Evolutionary conservation across 2,888 invertebrate genomes (phyloP).

Genomic region (Deladenus siricidicola): DNA sequence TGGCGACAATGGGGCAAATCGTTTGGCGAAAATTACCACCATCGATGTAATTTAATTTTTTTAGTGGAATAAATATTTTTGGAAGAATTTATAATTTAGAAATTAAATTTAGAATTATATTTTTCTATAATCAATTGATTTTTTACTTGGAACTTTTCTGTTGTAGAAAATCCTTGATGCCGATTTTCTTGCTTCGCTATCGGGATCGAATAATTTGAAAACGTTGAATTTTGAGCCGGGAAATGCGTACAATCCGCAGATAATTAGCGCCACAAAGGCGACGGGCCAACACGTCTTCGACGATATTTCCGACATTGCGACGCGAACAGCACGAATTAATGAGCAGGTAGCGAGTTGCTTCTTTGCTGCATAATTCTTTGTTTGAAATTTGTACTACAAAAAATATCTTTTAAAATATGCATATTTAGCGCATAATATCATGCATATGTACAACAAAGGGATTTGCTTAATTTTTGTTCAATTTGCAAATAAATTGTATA

Average conservation of each 20-base stretch:
- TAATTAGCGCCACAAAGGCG: conserved; percentile 80
- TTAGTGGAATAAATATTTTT: neutral
- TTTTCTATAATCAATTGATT: too few relatives aligned
- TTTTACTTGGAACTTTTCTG: neutral
- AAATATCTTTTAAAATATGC: neutral
- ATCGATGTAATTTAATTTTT: neutral
- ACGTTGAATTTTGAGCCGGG: conserved; percentile 43
- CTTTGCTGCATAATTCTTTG: neutral
- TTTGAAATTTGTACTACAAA: neutral
- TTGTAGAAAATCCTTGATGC: conserved; percentile 19
- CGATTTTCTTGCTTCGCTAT: conserved; percentile 14
- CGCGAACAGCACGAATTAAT: conserved; percentile 46
- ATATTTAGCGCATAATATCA: too few relatives aligned
- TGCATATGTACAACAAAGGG: too few relatives aligned
- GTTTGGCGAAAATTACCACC: neutral
- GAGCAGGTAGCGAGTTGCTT: conserved; percentile 12
- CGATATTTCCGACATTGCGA: conserved; percentile 62
- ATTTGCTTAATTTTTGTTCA: too few relatives aligned
- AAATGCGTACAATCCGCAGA: conserved; percentile 65
- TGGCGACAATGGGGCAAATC: neutral
- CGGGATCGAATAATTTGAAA: conserved; percentile 18
- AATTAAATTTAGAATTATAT: too few relatives aligned
- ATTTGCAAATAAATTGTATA: too few relatives aligned
- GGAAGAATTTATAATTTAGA: too few relatives aligned
- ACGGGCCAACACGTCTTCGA: conserved; percentile 74